These are phyloP conservation scores for Prionace glauca DNA, from an alignment of 2,797 vertebrate species.

Conservation along the genomic window DNA sequence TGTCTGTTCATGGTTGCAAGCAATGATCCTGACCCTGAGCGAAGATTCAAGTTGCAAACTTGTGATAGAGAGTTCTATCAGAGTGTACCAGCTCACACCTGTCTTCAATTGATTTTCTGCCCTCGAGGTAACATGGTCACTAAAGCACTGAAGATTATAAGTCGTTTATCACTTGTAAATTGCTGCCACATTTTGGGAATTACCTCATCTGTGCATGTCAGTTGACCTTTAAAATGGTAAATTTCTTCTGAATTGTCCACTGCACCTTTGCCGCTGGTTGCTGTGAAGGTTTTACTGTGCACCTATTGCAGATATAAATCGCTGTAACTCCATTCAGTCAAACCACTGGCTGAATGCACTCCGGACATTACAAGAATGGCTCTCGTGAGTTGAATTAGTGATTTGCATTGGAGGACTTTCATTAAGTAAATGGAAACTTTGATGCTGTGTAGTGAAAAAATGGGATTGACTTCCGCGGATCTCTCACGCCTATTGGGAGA, in stretches of 20 bases:
- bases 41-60: neutral
- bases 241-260: slow-evolving; percentile 12
- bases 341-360: neutral
- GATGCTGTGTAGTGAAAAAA: neutral
- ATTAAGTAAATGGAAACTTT: slow-evolving; percentile 1
- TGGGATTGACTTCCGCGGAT: neutral
- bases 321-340: neutral
- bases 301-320: neutral
- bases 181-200: slow-evolving; percentile 33
- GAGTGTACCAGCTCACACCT: neutral
- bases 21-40: no score
- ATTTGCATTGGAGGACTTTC: neutral
- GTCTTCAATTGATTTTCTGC: slow-evolving; percentile 28
- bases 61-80: neutral
- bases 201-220: slow-evolving; percentile 22
- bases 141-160: slow-evolving; percentile 14
- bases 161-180: slow-evolving; percentile 37
- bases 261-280: neutral
- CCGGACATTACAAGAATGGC: neutral
- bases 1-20: no score
- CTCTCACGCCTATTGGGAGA: neutral
- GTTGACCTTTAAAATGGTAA: slow-evolving; percentile 26
- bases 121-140: slow-evolving; percentile 23
- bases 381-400: neutral
- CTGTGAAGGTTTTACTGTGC: neutral